Base-by-base conservation (phyloP, 2,888 invertebrate species). In the Noctuana brunneofusca region DNA sequence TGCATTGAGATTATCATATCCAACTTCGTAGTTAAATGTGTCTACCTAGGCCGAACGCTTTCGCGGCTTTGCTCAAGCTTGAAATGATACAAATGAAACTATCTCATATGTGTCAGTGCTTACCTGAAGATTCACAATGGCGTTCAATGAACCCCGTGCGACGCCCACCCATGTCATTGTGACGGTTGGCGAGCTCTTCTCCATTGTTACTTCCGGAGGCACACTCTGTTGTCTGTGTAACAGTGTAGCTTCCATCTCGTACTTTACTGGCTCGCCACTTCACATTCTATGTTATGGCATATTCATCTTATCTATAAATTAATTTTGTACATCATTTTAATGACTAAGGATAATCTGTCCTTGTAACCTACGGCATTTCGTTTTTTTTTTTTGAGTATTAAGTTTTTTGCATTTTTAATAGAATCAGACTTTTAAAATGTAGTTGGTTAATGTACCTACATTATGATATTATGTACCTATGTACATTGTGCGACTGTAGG, bases 131-230 rank as follows among this genome's bases (percentile, higher is more conserved):
- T 83, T 82, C 79, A 86, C 84, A 87, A 86, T 84, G 69, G 79
- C 81, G 90, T 86, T 82, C 89, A 87, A 80, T 86, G 87, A 89
- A 87, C 90, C 78, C 81, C 71, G 69, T 77, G 72, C 73, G 72
- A 75, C 84, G 83, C 87, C 87, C 84, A 88, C 89, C 84, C 82
- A 69, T 71, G 84, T 81, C 83, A 84, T 86, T 85, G 83, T 86
- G 79, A 78, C 80, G 76, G 75, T 75, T 72, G 74, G 72, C 78
- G 76, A 78, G 74, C 79, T 78, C 78, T 68, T 64, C 71, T 75
- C 79, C 79, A 85, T 87, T 87, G 82, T 86, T 81, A 80, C 76
- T 83, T 46, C 41, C 52, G 32, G 59, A 75, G 72, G 54, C 24
- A 55, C 59, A 6, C 16, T 14, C 38, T 38, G 35, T 49, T 27